Conservation (phyloP, 2,797 vertebrate genomes). For the Argentina silus region DNA sequence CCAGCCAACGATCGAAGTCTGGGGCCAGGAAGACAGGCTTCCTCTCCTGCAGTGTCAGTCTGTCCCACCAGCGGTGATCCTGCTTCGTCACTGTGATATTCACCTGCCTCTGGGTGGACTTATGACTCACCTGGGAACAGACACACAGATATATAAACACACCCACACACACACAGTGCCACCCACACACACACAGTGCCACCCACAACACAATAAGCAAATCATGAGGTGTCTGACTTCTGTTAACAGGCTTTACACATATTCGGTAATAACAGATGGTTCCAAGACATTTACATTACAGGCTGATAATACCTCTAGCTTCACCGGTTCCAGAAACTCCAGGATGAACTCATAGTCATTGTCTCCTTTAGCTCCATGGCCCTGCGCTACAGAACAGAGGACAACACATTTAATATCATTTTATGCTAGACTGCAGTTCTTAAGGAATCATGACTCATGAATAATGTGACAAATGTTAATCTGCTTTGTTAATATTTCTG, state of each 20-base stretch:
- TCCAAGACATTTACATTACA: no score
- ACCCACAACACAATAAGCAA: background rate
- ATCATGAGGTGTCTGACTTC: no score
- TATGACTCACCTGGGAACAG: constrained; percentile 80
- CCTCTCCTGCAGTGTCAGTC: constrained; percentile 92
- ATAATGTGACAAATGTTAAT: no score
- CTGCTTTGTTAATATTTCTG: no score
- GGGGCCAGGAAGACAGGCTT: constrained; percentile 90
- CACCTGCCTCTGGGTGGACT: constrained; percentile 90
- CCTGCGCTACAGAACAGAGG: constrained; percentile 80
- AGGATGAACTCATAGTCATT: constrained; percentile 93
- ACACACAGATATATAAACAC: constrained; percentile 3
- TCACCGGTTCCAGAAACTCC: constrained; percentile 87
- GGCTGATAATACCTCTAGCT: constrained; percentile 80
- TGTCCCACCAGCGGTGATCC: constrained; percentile 90
- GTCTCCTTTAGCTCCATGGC: constrained; percentile 95
- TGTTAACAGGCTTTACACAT: no score
- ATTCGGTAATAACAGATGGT: no score
- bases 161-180: no score
- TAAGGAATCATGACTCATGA: no score
- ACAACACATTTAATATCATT: background rate
- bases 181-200: no score
- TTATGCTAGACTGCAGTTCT: no score
- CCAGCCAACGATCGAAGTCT: constrained; percentile 97
- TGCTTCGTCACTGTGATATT: constrained; percentile 90